Percentiles rank a stretch among this genome's conserved stretches.
Evolutionary conservation across 2,888 invertebrate species (phyloP).

Genomic region (Spialia ferax): DNA sequence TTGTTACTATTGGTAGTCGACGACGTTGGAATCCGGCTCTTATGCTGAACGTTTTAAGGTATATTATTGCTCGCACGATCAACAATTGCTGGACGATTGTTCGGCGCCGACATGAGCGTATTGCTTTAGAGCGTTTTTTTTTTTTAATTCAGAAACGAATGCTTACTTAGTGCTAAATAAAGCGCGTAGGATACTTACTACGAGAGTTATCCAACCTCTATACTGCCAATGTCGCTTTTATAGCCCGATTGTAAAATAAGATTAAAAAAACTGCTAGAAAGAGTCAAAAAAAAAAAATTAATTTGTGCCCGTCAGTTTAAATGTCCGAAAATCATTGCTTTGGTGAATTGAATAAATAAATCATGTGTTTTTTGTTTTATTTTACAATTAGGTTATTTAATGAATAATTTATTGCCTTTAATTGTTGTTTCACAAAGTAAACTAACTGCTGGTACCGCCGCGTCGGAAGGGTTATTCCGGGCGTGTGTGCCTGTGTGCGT

Average conservation of each 20-base stretch:
- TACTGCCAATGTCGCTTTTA: not conserved
- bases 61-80: conserved; percentile 45
- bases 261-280: not conserved
- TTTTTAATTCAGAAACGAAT: not conserved
- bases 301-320: not conserved
- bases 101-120: conserved; percentile 45
- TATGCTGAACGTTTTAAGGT: conserved; percentile 31
- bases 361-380: not conserved
- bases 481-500: not conserved
- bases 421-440: not conserved
- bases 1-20: not conserved
- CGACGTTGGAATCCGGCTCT: not conserved
- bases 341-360: too few relatives aligned
- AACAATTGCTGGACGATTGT: conserved; percentile 61
- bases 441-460: not conserved
- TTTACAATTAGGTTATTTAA: not conserved
- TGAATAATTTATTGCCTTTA: conserved; percentile 4
- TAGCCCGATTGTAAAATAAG: not conserved
- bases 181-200: not conserved
- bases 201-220: not conserved
- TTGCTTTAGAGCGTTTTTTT: not conserved
- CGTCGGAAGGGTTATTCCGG: not conserved
- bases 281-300: not conserved
- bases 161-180: not conserved
- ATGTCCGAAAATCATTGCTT: not conserved